These are phyloP conservation scores for Megalops cyprinoides DNA, from an alignment of 2,797 vertebrate species.

Conservation along the genomic window DNA sequence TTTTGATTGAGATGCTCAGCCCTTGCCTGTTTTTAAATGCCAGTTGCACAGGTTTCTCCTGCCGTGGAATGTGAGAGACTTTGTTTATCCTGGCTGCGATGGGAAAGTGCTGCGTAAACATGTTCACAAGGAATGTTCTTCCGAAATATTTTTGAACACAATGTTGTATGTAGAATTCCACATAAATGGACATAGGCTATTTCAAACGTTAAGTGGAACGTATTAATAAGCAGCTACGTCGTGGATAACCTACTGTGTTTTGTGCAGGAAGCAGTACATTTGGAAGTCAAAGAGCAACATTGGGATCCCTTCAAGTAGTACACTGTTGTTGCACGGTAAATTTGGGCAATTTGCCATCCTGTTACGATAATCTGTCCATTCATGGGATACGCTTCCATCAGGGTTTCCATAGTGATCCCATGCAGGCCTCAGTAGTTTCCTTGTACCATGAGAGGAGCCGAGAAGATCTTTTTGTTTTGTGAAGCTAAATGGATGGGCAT, in stretches of 20 bases:
- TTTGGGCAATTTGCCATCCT: slow-evolving; percentile 14
- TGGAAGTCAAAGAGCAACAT: neutral
- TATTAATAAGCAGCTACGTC: too few relatives aligned
- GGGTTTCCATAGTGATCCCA: slow-evolving; percentile 14
- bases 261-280: neutral
- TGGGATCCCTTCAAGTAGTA: neutral
- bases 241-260: neutral
- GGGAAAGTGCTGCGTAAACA: neutral
- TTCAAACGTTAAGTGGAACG: too few relatives aligned
- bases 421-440: slow-evolving; percentile 14
- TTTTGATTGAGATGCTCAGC: neutral
- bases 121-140: neutral
- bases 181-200: neutral
- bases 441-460: slow-evolving; percentile 1
- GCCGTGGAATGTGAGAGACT: neutral
- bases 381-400: slow-evolving; percentile 2
- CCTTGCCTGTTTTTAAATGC: neutral
- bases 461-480: neutral
- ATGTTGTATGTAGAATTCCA: too few relatives aligned
- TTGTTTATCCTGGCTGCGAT: neutral
- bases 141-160: neutral
- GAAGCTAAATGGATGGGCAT: neutral
- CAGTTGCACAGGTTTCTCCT: neutral
- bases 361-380: slow-evolving; percentile 16
- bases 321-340: slow-evolving; percentile 13